Evolutionary conservation across 37 sponge, comb jelly and placozoan species (phyloP).

Genomic region (Ephydatia muelleri): DNA sequence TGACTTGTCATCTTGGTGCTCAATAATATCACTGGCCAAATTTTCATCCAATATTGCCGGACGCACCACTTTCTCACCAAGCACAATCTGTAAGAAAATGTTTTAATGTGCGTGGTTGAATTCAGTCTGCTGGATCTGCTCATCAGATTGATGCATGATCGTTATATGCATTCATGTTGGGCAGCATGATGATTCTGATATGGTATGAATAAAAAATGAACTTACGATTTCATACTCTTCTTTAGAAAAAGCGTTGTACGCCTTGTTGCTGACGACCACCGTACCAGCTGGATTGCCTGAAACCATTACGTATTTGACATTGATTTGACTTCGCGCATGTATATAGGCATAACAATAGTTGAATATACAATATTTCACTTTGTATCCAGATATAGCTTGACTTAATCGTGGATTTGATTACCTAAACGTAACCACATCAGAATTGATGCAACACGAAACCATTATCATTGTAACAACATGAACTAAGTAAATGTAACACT

Average conservation of each 20-base stretch:
- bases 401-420: too few relatives aligned
- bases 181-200: too few relatives aligned
- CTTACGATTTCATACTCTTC: conserved; percentile 83
- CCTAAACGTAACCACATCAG: too few relatives aligned
- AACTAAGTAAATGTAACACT: too few relatives aligned
- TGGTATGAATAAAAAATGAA: conserved; percentile 4
- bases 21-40: conserved; percentile 63
- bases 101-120: background rate
- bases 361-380: too few relatives aligned
- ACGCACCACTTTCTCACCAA: conserved; percentile 69
- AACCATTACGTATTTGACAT: too few relatives aligned
- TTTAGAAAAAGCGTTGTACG: conserved; percentile 70
- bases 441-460: too few relatives aligned
- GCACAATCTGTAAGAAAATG: conserved; percentile 57
- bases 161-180: too few relatives aligned
- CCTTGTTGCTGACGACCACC: conserved; percentile 81
- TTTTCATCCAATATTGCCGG: conserved; percentile 66
- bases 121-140: background rate
- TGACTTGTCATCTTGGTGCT: conserved; percentile 39
- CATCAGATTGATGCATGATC: background rate
- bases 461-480: too few relatives aligned
- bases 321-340: too few relatives aligned
- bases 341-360: too few relatives aligned
- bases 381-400: too few relatives aligned
- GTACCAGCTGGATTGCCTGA: conserved; percentile 87